A percentile compares a stretch with the other conserved stretches of the same genome.
These are phyloP conservation scores for Taenaris catops DNA, from an alignment of 2,888 invertebrate species.

Conservation along the genomic window DNA sequence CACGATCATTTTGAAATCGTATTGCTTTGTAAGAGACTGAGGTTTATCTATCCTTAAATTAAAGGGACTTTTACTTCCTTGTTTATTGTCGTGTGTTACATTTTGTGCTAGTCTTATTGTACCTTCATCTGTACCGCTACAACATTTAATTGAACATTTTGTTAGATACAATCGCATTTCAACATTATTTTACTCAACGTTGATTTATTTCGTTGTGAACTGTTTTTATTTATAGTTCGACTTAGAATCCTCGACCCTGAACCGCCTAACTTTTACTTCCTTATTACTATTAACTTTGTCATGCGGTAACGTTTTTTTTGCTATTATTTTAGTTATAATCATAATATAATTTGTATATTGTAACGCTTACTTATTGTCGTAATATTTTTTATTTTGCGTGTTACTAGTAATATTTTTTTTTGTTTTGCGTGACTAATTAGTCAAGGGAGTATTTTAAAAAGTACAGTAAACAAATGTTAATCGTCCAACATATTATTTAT, in stretches of 20 bases:
- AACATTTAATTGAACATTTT: slow-evolving; percentile 50
- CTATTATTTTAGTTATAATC: slow-evolving; percentile 8
- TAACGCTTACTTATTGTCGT: neutral
- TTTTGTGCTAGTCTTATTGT: slow-evolving; percentile 31
- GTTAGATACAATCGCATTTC: slow-evolving; percentile 37
- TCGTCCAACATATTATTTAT: no score
- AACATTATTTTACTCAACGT: slow-evolving; percentile 32
- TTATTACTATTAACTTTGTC: slow-evolving; percentile 34
- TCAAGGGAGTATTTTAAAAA: no score
- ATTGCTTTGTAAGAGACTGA: slow-evolving; percentile 31
- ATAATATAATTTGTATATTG: slow-evolving; percentile 7
- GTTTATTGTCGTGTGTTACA: slow-evolving; percentile 32
- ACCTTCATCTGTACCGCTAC: slow-evolving; percentile 26
- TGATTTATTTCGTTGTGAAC: slow-evolving; percentile 25
- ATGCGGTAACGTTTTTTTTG: slow-evolving; percentile 13
- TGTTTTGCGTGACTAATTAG: no score
- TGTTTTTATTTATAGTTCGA: slow-evolving; percentile 35
- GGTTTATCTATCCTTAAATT: slow-evolving; percentile 44
- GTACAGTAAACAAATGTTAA: no score
- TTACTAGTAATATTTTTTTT: no score
- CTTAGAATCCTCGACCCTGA: slow-evolving; percentile 48
- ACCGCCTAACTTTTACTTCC: slow-evolving; percentile 62
- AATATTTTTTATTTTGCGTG: no score
- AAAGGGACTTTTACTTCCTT: slow-evolving; percentile 62
- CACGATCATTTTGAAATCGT: slow-evolving; percentile 45